A percentile compares a stretch with the other conserved stretches of the same genome.
These are phyloP conservation scores for Alfaro cultratus DNA, from an alignment of 2,797 vertebrate species.

Conservation along the genomic window DNA sequence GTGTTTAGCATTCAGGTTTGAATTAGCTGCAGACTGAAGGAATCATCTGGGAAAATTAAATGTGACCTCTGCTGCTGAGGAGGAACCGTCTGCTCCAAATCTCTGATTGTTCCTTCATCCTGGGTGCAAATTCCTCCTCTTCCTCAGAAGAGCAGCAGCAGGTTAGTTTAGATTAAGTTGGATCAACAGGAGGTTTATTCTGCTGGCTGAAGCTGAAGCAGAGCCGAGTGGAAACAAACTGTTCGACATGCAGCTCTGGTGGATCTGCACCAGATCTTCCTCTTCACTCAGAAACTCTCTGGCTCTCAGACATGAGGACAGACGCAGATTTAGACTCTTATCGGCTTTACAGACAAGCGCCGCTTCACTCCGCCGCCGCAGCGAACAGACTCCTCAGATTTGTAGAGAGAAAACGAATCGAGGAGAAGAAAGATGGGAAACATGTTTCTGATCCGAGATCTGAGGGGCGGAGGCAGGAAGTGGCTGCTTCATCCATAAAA, in stretches of 20 bases:
- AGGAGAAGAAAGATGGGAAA: background rate
- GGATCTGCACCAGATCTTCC: background rate
- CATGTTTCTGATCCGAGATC: background rate
- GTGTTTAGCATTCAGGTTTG: constrained; percentile 7
- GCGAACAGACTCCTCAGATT: background rate
- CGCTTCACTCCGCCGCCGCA: background rate
- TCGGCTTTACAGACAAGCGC: background rate
- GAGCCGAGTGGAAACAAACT: background rate
- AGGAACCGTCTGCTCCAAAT: background rate
- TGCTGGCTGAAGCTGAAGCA: background rate
- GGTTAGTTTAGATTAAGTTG: background rate
- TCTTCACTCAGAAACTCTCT: background rate
- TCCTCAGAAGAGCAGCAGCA: constrained; percentile 7
- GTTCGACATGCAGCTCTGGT: background rate
- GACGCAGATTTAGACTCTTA: background rate
- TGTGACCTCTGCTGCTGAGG: background rate
- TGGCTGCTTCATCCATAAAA: background rate
- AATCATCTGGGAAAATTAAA: background rate
- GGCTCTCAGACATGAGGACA: background rate
- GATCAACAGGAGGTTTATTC: constrained; percentile 2
- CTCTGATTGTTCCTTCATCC: constrained; percentile 2
- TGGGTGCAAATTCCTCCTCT: constrained; percentile 1
- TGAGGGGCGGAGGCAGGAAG: background rate
- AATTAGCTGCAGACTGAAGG: constrained; percentile 6
- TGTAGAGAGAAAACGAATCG: background rate